Evolutionary conservation across 2,888 invertebrate species (phyloP).

Genomic region (Melinaea marsaeus): DNA sequence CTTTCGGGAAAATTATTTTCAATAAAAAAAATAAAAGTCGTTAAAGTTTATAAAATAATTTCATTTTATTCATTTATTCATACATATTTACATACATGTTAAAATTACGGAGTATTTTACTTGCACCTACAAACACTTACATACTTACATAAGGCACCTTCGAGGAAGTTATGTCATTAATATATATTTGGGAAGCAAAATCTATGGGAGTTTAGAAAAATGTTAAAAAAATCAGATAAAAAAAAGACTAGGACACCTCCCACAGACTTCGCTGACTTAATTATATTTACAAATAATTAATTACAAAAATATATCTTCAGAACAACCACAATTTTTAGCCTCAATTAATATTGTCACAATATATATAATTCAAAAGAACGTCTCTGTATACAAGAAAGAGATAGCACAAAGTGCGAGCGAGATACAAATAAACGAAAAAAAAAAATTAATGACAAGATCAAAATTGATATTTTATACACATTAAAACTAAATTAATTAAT

Average conservation of each 20-base stretch:
- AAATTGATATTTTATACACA: background rate
- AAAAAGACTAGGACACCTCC: constrained; percentile 60
- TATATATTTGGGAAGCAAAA: constrained; percentile 42
- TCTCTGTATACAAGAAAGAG: background rate
- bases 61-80: constrained; percentile 64
- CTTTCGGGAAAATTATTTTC: no score
- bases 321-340: no score
- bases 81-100: constrained; percentile 71
- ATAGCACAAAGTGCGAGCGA: no score
- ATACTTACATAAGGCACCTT: constrained; percentile 64
- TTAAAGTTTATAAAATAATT: constrained; percentile 72
- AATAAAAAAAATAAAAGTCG: constrained; percentile 38
- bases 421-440: no score
- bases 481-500: constrained; percentile 4
- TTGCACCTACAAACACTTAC: constrained; percentile 57
- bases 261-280: constrained; percentile 56
- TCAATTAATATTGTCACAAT: background rate
- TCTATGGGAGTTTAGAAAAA: constrained; percentile 48
- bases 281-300: constrained; percentile 1
- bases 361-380: background rate
- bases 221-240: constrained; percentile 57
- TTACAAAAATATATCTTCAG: background rate
- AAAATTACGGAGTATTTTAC: constrained; percentile 65
- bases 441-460: background rate
- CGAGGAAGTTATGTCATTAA: constrained; percentile 53